phyloP scores from a whole-genome alignment of 1,140 invertebrate genomes.

The Hypsibius dujardini region DNA sequence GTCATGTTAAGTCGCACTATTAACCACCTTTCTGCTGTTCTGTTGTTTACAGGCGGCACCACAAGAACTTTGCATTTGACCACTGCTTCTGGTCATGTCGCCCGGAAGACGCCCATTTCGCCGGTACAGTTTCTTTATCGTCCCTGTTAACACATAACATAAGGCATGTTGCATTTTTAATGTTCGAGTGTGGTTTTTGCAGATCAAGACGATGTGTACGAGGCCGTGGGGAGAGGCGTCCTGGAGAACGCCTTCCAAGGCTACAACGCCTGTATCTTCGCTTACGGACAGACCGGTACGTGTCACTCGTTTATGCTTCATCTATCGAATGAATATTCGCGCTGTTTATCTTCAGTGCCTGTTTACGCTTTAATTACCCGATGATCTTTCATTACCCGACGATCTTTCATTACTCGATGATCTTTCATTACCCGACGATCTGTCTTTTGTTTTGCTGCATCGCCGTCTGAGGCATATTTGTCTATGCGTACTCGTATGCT shows the following conservation, averaged over 20 bases:
- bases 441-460: no score
- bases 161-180: no score
- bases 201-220: conserved; percentile 60
- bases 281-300: conserved; percentile 91
- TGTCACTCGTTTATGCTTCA: background rate
- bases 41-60: conserved; percentile 25
- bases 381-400: no score
- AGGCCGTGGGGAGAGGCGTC: conserved; percentile 71
- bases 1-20: no score
- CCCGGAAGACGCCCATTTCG: conserved; percentile 32
- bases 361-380: no score
- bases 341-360: conserved; percentile 23
- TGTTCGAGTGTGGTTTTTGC: background rate
- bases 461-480: no score
- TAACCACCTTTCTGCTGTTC: no score
- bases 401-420: no score
- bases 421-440: no score
- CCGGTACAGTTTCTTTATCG: conserved; percentile 27
- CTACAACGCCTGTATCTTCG: conserved; percentile 97
- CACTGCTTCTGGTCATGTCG: conserved; percentile 58
- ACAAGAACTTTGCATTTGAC: conserved; percentile 81
- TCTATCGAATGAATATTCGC: background rate
- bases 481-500: no score
- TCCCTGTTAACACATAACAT: no score
- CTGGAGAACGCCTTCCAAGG: conserved; percentile 91